These are phyloP conservation scores for Suricata suricatta DNA, from an alignment of 2,113 vertebrate genomes.

Conservation along the genomic window DNA sequence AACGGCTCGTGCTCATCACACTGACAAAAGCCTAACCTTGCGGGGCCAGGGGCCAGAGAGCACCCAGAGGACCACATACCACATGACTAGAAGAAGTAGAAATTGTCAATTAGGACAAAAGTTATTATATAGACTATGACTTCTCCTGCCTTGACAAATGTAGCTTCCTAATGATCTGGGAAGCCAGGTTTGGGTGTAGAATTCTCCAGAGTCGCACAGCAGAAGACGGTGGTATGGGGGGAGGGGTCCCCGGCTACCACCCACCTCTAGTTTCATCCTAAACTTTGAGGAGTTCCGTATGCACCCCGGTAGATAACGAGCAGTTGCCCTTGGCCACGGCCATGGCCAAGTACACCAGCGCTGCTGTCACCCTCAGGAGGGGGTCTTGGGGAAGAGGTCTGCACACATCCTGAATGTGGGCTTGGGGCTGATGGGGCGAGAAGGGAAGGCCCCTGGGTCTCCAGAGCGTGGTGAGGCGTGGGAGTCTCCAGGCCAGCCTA, in stretches of 20 bases:
- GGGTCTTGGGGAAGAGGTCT: neutral
- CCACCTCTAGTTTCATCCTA: neutral
- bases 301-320: too few relatives aligned
- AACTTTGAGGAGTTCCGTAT: neutral
- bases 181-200: neutral
- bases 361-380: fast-evolving
- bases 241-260: neutral
- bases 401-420: neutral
- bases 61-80: neutral
- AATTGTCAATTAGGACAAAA: neutral
- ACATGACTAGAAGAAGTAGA: neutral
- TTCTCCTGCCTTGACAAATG: neutral
- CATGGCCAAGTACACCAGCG: neutral
- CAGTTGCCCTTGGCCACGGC: too few relatives aligned
- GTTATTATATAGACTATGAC: neutral
- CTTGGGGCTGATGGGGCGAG: neutral
- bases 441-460: neutral
- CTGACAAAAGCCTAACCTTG: neutral
- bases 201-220: neutral
- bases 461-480: neutral
- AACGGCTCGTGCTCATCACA: fast-evolving
- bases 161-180: neutral
- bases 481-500: neutral
- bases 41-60: neutral
- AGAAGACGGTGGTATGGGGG: fast-evolving